Base-by-base conservation (phyloP, 2,888 invertebrate genomes). In the Byasa hedistus region DNA sequence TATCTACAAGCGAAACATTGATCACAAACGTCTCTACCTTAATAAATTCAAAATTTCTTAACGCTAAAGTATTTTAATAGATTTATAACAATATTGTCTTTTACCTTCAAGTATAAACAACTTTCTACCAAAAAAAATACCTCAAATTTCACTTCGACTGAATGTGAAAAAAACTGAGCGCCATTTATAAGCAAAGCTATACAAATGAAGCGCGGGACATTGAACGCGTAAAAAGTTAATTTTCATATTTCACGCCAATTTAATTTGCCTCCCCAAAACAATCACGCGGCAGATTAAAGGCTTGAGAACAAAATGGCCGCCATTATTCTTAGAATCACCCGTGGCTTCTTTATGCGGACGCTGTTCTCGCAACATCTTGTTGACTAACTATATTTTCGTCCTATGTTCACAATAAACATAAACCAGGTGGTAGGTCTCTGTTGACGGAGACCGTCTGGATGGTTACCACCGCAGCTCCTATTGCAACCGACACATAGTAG, bases 221-320 rank as follows among this genome's bases (percentile, higher is more conserved):
- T 54, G 51, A 27, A 22, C 23, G 36, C 19, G 44, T 15, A 54
- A 65, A 51, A 65, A 60, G 60, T 48, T 39, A 52, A 61, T 61
- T 61, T 66, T 61, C 61, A 62, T 66, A 66, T 66, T 66, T 66
- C 58, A 57, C 61, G 57, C 22, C 66, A 61, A 66, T 58, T 66
- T 66, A 54, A 39, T 19, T 54, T 57, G 36, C 27, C 44, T 61
- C 27, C 44, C 61, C n/a, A 27, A 62, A 66, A 66, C 66, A 66
- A 66, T 66, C 62, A 62, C 54, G 66, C 54, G 66, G 54, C 19
- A 62, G 62, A 66, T 58, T 61, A 66, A 66, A 57, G 65, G 65
- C 61, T 65, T 61, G 51, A n/a, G 23, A 52, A 57, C 57, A 61
- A 61, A 61, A 65, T 61, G 32, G 44, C 57, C 17, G 52, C 27